phyloP scores from a whole-genome alignment of 2,888 invertebrate genomes.

The Oxytorus armatus region DNA sequence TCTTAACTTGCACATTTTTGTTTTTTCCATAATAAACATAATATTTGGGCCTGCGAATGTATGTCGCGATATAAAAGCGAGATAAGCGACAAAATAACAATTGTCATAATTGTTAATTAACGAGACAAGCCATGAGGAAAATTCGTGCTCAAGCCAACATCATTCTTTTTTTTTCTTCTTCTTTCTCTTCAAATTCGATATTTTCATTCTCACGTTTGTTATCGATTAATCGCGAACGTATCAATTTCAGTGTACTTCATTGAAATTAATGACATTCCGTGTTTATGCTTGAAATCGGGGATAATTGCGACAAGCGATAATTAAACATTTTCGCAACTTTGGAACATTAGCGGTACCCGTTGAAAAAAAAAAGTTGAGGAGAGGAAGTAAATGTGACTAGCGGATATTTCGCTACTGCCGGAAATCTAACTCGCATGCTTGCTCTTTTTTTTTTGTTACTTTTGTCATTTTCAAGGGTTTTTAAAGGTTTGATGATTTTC shows the following conservation, averaged over 20 bases:
- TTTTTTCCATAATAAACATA: no score
- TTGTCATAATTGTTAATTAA: neutral
- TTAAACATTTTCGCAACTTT: neutral
- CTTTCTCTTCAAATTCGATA: conserved; percentile 21
- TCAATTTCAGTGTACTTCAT: no score
- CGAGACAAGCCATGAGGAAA: conserved; percentile 33
- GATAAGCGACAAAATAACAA: conserved; percentile 46
- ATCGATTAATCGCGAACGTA: no score
- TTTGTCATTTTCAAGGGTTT: conserved; percentile 25
- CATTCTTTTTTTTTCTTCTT: no score
- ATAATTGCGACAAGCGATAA: neutral
- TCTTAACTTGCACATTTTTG: no score
- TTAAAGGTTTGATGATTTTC: conserved; percentile 22
- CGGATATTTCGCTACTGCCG: conserved; percentile 35
- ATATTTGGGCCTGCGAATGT: no score
- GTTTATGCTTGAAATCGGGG: no score
- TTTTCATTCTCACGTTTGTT: conserved; percentile 7
- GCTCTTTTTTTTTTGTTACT: neutral
- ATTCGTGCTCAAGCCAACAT: conserved; percentile 63
- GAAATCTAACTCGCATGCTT: conserved; percentile 57
- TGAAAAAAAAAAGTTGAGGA: conserved; percentile 45
- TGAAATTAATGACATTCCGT: no score
- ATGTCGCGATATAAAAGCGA: conserved; percentile 51
- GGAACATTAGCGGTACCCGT: neutral
- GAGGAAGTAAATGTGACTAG: conserved; percentile 32